Evolutionary conservation across 2,888 invertebrate species (phyloP), one percentile per base, ranked within the genome.

Genomic region (Colletes collaris): DNA sequence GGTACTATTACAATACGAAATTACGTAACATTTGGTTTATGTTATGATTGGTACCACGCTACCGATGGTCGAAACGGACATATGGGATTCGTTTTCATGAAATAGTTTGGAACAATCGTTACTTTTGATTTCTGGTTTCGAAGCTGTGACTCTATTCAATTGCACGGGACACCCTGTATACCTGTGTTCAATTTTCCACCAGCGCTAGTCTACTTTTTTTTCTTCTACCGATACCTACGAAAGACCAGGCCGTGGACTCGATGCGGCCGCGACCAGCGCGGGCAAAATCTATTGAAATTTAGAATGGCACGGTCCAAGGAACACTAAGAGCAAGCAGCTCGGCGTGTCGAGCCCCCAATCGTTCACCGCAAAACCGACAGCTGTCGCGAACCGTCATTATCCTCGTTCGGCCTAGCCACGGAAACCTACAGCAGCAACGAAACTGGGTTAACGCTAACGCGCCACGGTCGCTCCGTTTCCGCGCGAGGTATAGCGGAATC

Each of bases 331-430:
- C 64, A 37, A 68, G 63, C 64, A 37, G 16, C 79, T 46, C 68
- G 63, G 27, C 67, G 50, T 27, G 72, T 68, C 71, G 70, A 70
- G 67, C 3, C 70, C 49, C 55, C 67, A 79, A 79, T 79, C 79
- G 67, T 79, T 72, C 64, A 72, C 79, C 79, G 79, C 72, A 68
- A 68, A 79, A 79, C 79, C 79, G 59, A 79, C 79, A 79, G 53
- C 79, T 79, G 79, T 79, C 79, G 72, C 67, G 71, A 50, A 64
- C 52, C 67, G 52, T 79, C 79, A 79, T 79, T 79, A 79, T 79
- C 79, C 68, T 63, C 79, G 71, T 78, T 79, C 69, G 53, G 44
- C 55, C 50, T 64, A 62, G 68, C 68, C 13, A 65, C 72, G 60
- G 59, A 73, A 72, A 49, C 53, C 40, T 27, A 13, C 37, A 63